Evolutionary conservation across 2,888 invertebrate species (phyloP).

Genomic region (Seira sanloemensis): DNA sequence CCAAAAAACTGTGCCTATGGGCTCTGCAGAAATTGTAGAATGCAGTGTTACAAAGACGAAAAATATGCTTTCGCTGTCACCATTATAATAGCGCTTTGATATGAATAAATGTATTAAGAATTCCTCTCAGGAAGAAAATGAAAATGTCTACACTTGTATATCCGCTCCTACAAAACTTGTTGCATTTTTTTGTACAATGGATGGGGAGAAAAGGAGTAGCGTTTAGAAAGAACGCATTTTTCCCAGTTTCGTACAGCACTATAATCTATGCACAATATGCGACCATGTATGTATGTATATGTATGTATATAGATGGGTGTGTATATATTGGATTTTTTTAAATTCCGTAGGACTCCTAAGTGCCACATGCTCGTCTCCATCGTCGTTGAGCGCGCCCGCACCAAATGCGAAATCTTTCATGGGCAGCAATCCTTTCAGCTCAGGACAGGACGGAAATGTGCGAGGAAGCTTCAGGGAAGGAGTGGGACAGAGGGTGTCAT

Average conservation of each 20-base stretch:
- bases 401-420: conserved; percentile 44
- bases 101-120: conserved; percentile 40
- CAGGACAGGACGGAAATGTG: conserved; percentile 47
- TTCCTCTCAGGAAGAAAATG: conserved; percentile 46
- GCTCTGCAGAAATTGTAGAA: too few relatives aligned
- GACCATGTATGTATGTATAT: too few relatives aligned
- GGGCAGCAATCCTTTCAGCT: conserved; percentile 33
- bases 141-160: conserved; percentile 19
- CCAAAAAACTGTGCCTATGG: too few relatives aligned
- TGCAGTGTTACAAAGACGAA: too few relatives aligned
- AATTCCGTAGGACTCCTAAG: conserved; percentile 70
- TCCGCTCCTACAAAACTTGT: conserved; percentile 41
- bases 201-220: background rate
- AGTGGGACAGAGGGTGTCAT: conserved; percentile 13
- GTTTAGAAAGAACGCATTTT: background rate
- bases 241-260: too few relatives aligned
- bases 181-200: conserved; percentile 31
- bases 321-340: conserved; percentile 20
- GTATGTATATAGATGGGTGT: background rate
- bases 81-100: too few relatives aligned
- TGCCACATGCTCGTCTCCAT: conserved; percentile 68
- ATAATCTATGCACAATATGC: too few relatives aligned
- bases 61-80: too few relatives aligned
- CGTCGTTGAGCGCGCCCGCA: conserved; percentile 37
- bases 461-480: conserved; percentile 28